Conservation (phyloP, 2,113 vertebrate genomes). For the Nestor notabilis region DNA sequence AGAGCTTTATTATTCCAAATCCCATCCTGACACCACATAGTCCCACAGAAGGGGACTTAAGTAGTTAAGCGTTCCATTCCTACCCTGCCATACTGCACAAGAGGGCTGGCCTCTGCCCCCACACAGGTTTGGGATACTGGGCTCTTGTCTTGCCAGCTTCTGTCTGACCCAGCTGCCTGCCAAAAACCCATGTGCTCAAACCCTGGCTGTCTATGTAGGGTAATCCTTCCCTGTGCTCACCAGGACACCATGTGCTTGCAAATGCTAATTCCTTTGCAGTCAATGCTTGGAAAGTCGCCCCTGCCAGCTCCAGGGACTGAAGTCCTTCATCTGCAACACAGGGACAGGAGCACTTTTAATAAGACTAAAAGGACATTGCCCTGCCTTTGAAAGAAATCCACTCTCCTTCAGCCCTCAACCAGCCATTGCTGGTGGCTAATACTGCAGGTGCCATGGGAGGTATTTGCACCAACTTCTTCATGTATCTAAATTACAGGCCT, state of each 20-base stretch:
- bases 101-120: not conserved
- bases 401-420: not conserved
- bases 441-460: not conserved
- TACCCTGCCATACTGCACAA: not conserved
- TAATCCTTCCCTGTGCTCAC: not conserved
- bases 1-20: not conserved
- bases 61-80: not conserved
- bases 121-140: not conserved
- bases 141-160: not conserved
- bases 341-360: not conserved
- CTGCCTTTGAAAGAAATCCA: not conserved
- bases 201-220: too few species aligned
- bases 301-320: not conserved
- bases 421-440: not conserved
- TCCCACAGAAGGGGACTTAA: not conserved
- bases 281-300: not conserved
- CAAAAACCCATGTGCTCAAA: not conserved
- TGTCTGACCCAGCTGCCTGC: not conserved
- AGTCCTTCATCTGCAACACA: not conserved
- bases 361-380: not conserved
- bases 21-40: not conserved
- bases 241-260: not conserved
- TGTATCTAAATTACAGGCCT: not conserved
- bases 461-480: not conserved
- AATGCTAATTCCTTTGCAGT: not conserved